Conservation (phyloP, 2,888 invertebrate genomes). For the Caenorhabditis doughertyi region DNA sequence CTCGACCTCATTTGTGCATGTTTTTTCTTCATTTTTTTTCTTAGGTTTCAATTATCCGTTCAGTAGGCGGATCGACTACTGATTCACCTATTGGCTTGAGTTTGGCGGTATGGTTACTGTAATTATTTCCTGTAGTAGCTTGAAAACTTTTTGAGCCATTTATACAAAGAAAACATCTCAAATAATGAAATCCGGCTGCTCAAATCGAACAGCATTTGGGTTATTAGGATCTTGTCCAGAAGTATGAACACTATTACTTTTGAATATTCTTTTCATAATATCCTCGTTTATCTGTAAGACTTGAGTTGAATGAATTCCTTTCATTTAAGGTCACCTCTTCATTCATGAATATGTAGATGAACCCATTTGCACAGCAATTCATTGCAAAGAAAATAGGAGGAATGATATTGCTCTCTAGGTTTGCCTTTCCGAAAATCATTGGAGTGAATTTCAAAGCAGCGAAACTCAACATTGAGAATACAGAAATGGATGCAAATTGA, state of each 20-base stretch:
- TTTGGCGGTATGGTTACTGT: no score
- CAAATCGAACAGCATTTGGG: neutral
- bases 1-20: no score
- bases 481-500: slow-evolving; percentile 18
- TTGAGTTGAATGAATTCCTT: no score
- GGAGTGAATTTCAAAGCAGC: slow-evolving; percentile 10
- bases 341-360: slow-evolving; percentile 30
- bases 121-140: no score
- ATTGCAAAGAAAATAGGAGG: slow-evolving; percentile 16
- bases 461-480: slow-evolving; percentile 25
- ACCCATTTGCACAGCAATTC: slow-evolving; percentile 18
- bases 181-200: slow-evolving; percentile 6
- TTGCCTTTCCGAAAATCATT: slow-evolving; percentile 5
- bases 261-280: slow-evolving; percentile 34
- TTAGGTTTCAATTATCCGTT: no score
- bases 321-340: slow-evolving; percentile 31
- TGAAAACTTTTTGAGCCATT: no score
- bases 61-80: no score
- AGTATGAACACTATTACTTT: slow-evolving; percentile 21
- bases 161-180: neutral
- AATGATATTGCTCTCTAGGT: slow-evolving; percentile 19
- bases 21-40: no score
- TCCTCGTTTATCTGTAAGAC: slow-evolving; percentile 30
- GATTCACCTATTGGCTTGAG: no score
- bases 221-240: neutral